phyloP scores from a whole-genome alignment of 2,113 vertebrate genomes.

The Mola mola region DNA sequence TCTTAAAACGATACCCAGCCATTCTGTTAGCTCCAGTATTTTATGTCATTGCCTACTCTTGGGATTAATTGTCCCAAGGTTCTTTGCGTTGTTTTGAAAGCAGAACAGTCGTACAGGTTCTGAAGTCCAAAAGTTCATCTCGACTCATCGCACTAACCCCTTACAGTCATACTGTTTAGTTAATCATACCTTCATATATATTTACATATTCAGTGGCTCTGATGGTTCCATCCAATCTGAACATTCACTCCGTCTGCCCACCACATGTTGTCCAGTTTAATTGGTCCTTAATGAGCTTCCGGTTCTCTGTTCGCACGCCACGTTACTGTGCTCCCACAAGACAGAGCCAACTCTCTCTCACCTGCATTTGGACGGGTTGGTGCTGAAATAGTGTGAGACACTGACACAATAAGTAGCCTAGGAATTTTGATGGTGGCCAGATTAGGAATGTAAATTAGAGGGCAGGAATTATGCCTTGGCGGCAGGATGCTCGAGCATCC shows the following conservation, averaged over 20 bases:
- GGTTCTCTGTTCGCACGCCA: slow-evolving; percentile 4
- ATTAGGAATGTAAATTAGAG: slow-evolving; percentile 54
- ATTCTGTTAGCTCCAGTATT: neutral
- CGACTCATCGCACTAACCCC: too few relatives aligned
- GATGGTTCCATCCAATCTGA: too few relatives aligned
- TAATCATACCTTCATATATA: too few relatives aligned
- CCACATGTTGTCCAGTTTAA: neutral
- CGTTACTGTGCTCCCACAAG: slow-evolving; percentile 18
- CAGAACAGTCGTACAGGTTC: too few relatives aligned
- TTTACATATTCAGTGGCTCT: too few relatives aligned
- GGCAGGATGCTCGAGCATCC: slow-evolving; percentile 40
- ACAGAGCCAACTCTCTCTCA: slow-evolving; percentile 28
- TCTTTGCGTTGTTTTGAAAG: too few relatives aligned
- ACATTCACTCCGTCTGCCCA: too few relatives aligned
- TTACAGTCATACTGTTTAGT: too few relatives aligned
- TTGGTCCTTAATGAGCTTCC: slow-evolving; percentile 9
- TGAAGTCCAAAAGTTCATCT: neutral
- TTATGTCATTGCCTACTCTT: neutral
- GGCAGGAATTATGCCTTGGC: slow-evolving; percentile 38
- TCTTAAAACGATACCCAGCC: too few relatives aligned
- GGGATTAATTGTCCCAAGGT: too few relatives aligned
- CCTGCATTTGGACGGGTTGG: slow-evolving; percentile 19
- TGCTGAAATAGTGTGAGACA: neutral
- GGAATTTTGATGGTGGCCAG: slow-evolving; percentile 58
- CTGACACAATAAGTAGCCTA: slow-evolving; percentile 48